Conservation (phyloP, 2,113 vertebrate species). For the Oryzias woworae region DNA sequence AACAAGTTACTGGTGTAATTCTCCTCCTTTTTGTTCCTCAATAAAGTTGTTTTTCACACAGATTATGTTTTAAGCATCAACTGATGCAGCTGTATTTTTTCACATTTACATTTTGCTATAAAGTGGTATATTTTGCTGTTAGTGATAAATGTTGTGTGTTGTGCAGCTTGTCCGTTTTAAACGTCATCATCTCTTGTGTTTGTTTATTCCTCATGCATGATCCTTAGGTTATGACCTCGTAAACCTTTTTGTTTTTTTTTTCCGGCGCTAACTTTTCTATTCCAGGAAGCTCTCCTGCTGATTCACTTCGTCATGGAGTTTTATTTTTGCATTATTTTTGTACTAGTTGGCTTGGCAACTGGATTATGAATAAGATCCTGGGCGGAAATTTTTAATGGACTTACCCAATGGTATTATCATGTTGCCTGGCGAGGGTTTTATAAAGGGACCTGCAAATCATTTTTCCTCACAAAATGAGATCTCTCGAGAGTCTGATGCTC, state of each 20-base stretch:
- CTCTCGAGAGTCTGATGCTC: constrained; percentile 47
- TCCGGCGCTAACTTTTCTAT: constrained; percentile 42
- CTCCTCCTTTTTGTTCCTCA: no score
- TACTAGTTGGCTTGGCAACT: constrained; percentile 58
- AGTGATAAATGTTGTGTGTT: no score
- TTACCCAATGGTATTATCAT: constrained; percentile 48
- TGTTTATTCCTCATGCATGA: not conserved
- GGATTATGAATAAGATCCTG: constrained; percentile 51
- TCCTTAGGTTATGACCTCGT: not conserved
- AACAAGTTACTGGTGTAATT: no score
- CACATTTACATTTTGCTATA: no score
- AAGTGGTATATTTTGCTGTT: no score
- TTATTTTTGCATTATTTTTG: constrained; percentile 63
- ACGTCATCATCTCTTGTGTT: no score
- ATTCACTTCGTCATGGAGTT: constrained; percentile 55
- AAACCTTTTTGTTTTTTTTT: constrained; percentile 31
- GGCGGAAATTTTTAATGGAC: constrained; percentile 64
- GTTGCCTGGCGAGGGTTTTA: constrained; percentile 47
- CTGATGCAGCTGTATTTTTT: no score
- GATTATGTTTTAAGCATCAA: no score
- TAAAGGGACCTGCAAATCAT: constrained; percentile 44
- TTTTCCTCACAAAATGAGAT: constrained; percentile 43
- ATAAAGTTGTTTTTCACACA: no score
- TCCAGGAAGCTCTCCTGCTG: constrained; percentile 60
- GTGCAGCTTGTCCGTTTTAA: no score